phyloP scores from a whole-genome alignment of 1,140 invertebrate species.

The Cotesia typhae region DNA sequence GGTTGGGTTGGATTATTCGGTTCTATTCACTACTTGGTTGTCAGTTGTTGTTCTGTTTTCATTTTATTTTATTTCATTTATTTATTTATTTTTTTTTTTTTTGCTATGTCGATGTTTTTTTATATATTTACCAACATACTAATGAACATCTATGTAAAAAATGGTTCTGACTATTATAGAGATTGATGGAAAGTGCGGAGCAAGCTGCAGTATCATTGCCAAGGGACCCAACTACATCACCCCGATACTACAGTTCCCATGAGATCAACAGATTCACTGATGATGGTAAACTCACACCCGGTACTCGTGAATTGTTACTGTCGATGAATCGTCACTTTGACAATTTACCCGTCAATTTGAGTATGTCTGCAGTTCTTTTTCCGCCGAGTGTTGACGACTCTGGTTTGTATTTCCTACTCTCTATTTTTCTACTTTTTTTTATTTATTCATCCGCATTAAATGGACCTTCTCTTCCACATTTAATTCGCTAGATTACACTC shows the following conservation, averaged over 20 bases:
- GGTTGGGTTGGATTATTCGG: too few relatives aligned
- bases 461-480: conserved; percentile 24
- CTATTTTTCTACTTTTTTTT: background rate
- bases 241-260: conserved; percentile 76
- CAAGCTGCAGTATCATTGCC: conserved; percentile 80
- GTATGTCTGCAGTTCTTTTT: conserved; percentile 87
- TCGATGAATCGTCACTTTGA: conserved; percentile 81
- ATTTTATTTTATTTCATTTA: background rate
- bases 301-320: conserved; percentile 74
- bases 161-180: conserved; percentile 65
- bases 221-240: conserved; percentile 63
- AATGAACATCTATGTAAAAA: background rate
- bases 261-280: conserved; percentile 76
- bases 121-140: background rate
- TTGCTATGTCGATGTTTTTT: background rate
- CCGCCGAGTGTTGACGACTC: conserved; percentile 84
- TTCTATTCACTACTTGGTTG: too few relatives aligned
- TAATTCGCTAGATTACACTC: conserved; percentile 5
- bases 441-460: conserved; percentile 6
- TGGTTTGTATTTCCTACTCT: conserved; percentile 65
- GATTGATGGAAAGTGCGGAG: conserved; percentile 87
- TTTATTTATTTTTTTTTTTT: conserved; percentile 1
- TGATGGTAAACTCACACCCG: conserved; percentile 74
- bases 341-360: conserved; percentile 84
- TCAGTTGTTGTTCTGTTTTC: too few relatives aligned